phyloP scores from a whole-genome alignment of 2,888 invertebrate genomes.

The Resseliella maxima region DNA sequence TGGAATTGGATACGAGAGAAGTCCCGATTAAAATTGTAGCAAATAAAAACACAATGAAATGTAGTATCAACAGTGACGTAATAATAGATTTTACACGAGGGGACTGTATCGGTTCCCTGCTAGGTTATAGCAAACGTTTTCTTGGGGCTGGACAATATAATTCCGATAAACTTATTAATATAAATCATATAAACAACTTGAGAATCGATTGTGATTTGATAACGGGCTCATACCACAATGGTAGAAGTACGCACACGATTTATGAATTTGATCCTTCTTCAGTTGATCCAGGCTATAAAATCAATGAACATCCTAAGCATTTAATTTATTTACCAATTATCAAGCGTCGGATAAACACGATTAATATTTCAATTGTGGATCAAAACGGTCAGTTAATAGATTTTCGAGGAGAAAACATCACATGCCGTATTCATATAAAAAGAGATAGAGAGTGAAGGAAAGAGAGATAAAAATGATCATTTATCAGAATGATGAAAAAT shows the following conservation, averaged over 20 bases:
- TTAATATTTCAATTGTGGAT: conserved; percentile 30
- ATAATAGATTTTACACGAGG: conserved; percentile 58
- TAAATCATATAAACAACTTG: conserved; percentile 62
- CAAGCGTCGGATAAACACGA: neutral
- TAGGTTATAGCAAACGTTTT: conserved; percentile 60
- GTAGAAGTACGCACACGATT: conserved; percentile 62
- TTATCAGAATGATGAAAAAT: conserved; percentile 60
- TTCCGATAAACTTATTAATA: conserved; percentile 63
- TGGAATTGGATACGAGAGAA: conserved; percentile 58
- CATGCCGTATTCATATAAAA: conserved; percentile 58
- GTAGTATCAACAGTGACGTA: neutral
- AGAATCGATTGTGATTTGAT: conserved; percentile 62
- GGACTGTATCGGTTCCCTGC: conserved; percentile 60
- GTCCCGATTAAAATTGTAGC: neutral
- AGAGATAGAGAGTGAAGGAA: too few relatives aligned
- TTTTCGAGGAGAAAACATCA: conserved; percentile 61
- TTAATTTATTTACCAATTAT: neutral
- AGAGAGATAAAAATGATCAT: conserved; percentile 51
- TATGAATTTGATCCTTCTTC: conserved; percentile 64
- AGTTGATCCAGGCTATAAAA: conserved; percentile 64
- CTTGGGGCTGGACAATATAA: conserved; percentile 57
- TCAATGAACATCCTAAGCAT: conserved; percentile 58
- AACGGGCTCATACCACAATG: conserved; percentile 62
- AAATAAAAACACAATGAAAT: neutral
- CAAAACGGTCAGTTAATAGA: conserved; percentile 60